phyloP scores from a whole-genome alignment of 2,113 vertebrate genomes.

The Grus americana region DNA sequence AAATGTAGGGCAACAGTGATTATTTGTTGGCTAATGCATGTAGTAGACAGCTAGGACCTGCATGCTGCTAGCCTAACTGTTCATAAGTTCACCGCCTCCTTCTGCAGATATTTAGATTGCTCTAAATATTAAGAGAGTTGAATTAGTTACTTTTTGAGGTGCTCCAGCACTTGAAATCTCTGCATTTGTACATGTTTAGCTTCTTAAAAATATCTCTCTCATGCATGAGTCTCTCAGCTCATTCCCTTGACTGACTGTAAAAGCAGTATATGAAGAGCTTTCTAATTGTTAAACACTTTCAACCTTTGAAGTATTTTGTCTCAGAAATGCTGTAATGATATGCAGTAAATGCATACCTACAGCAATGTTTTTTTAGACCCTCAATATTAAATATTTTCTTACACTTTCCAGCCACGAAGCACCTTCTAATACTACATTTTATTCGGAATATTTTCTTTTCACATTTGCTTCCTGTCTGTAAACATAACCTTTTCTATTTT shows the following conservation, averaged over 20 bases:
- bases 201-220: neutral
- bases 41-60: neutral
- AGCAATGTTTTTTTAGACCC: neutral
- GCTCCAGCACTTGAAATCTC: neutral
- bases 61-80: neutral
- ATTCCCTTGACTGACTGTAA: neutral
- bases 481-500: neutral
- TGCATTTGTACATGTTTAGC: neutral
- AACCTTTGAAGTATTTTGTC: neutral
- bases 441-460: neutral
- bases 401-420: neutral
- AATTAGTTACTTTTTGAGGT: neutral
- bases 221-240: neutral
- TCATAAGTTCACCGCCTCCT: neutral
- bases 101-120: neutral
- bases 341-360: neutral
- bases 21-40: neutral
- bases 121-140: neutral
- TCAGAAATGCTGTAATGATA: neutral
- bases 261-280: neutral
- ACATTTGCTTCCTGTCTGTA: neutral
- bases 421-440: neutral
- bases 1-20: neutral
- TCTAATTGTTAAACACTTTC: neutral
- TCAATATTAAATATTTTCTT: neutral